phyloP scores from a whole-genome alignment of 2,113 vertebrate genomes.

The Setophaga petechia region DNA sequence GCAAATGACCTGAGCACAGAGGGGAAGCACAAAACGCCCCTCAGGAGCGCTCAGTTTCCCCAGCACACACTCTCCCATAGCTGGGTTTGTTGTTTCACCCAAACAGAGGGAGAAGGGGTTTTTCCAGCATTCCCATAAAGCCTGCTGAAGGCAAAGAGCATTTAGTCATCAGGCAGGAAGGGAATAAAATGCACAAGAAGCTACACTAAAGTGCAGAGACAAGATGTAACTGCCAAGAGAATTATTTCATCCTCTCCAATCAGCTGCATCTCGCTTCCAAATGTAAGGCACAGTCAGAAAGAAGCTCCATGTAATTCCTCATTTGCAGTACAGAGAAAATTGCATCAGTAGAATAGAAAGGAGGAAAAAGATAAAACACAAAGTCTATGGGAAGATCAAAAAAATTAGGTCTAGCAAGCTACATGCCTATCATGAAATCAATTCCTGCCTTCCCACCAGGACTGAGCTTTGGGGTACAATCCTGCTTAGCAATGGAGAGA shows the following conservation, averaged over 20 bases:
- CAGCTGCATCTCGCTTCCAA: background rate
- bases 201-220: background rate
- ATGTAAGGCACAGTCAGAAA: background rate
- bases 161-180: background rate
- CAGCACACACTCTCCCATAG: background rate
- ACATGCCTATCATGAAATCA: background rate
- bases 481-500: background rate
- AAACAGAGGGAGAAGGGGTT: background rate
- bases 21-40: background rate
- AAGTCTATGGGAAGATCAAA: background rate
- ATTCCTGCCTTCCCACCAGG: background rate
- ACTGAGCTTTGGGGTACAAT: background rate
- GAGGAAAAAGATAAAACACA: background rate
- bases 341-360: background rate
- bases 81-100: background rate
- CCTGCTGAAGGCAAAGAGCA: background rate
- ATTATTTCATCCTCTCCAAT: slow-evolving; percentile 23
- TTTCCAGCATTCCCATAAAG: slow-evolving; percentile 8
- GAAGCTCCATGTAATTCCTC: background rate
- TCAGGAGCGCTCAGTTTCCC: background rate
- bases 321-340: background rate
- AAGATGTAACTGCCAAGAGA: slow-evolving; percentile 21
- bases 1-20: background rate
- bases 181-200: background rate
- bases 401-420: background rate